Base-by-base conservation (phyloP, 2,113 vertebrate species). In the Climacteris rufus region DNA sequence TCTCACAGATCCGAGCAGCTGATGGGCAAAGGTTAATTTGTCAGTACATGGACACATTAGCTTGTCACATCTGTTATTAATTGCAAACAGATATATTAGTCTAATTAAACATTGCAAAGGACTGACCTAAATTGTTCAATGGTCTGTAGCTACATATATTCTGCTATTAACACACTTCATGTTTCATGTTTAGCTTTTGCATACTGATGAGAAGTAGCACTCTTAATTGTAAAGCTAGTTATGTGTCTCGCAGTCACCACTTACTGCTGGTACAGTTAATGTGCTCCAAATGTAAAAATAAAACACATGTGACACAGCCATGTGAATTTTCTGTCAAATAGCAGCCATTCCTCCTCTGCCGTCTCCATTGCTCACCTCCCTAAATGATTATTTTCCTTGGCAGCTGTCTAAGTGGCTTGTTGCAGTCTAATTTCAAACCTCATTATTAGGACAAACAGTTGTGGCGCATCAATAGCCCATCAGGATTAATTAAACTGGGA, bases 401-500 rank as follows among this genome's bases (percentile, higher is more conserved):
- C 98, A 98, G 98, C 98, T 98, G 98, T 98, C 98, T 99, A 98
- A 99, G 98, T 99, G 98, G 97, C 98, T 98, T 97, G 98, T 98
- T 97, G 97, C 97, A 96, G 89, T 98, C 98, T 99, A 99, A 99
- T 99, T 99, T 98, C 98, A 98, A 98, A 98, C 98, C 98, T 99
- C 98, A 99, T 99, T 99, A 99, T 98, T 99, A 99, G 99, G 98
- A 98, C 99, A 98, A 99, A 99, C 99, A 99, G 98, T 99, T 99
- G 98, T 95, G 93, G 97, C 78, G 97, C 98, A 98, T 99, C 99
- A 99, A 99, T 99, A 99, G 98, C 98, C 98, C 98, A 99, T 99
- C 99, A 99, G 98, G 98, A 99, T 99, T 99, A 99, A 99, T 99
- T 99, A 99, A 99, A 98, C 98, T 98, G 98, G 98, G 98, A 99